A percentile compares a stretch with the other conserved stretches of the same genome.
Evolutionary conservation across 2,888 invertebrate species (phyloP).

Genomic region (Drosophila gaucha): DNA sequence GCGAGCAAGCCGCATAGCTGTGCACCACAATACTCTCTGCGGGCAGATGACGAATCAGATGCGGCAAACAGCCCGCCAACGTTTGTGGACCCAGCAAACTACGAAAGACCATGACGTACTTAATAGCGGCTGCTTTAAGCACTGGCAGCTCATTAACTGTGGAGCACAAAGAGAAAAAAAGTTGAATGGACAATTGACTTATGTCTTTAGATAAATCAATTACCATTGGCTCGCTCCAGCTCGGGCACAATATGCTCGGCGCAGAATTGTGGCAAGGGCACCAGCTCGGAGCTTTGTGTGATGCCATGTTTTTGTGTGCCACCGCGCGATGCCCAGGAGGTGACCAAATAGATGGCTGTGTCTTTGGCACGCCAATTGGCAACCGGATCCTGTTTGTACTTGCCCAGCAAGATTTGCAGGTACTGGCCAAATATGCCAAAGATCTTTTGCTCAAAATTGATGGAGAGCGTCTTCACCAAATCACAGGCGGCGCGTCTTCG

Average conservation of each 20-base stretch:
- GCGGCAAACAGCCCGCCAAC: conserved; percentile 90
- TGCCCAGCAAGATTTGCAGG: conserved; percentile 87
- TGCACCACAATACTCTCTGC: conserved; percentile 94
- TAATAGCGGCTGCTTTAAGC: conserved; percentile 97
- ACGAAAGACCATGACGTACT: conserved; percentile 98
- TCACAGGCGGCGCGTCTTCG: conserved; percentile 98
- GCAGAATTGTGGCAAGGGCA: conserved; percentile 95
- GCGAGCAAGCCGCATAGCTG: conserved; percentile 96
- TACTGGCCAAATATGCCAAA: conserved; percentile 95
- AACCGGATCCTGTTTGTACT: conserved; percentile 91
- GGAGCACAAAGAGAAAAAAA: no score
- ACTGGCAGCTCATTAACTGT: conserved; percentile 95
- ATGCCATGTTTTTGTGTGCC: conserved; percentile 95
- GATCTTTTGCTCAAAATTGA: conserved; percentile 94
- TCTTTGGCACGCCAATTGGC: conserved; percentile 97
- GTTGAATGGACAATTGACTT: not conserved
- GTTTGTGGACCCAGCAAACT: conserved; percentile 93
- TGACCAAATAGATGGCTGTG: conserved; percentile 97
- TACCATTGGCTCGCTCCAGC: conserved; percentile 90
- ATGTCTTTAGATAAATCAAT: conserved; percentile 29
- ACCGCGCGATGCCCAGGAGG: conserved; percentile 95
- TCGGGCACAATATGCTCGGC: conserved; percentile 94
- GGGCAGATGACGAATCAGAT: conserved; percentile 91
- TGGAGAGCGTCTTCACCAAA: conserved; percentile 95
- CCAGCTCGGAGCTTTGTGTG: conserved; percentile 95